Evolutionary conservation across 2,888 invertebrate species (phyloP).

Genomic region (Muscina levida): DNA sequence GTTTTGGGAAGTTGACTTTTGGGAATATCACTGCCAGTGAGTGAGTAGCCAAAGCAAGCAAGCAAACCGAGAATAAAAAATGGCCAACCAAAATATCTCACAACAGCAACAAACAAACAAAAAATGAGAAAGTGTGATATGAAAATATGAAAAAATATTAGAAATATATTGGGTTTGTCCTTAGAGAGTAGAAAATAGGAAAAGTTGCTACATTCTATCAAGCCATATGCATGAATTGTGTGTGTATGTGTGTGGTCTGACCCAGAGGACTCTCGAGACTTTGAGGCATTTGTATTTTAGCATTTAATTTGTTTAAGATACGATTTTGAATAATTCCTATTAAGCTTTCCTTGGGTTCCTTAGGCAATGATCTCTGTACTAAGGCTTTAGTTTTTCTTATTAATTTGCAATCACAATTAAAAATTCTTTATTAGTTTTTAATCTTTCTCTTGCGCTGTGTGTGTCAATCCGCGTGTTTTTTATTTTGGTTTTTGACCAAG

Average conservation of each 20-base stretch:
- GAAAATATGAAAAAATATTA: constrained; percentile 51
- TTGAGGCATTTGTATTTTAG: constrained; percentile 35
- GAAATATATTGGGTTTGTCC: constrained; percentile 51
- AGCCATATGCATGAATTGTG: neutral
- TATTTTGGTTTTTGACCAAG: neutral
- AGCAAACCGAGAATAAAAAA: neutral
- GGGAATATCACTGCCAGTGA: constrained; percentile 49
- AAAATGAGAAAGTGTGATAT: constrained; percentile 1
- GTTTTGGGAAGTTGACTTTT: constrained; percentile 57
- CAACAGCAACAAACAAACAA: constrained; percentile 32
- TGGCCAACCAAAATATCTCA: constrained; percentile 26
- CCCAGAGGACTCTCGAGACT: constrained; percentile 46
- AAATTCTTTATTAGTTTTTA: constrained; percentile 52
- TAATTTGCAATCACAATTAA: constrained; percentile 52
- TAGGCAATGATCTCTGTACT: neutral
- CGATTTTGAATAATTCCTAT: neutral
- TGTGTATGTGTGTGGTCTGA: constrained; percentile 14
- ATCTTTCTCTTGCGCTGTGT: constrained; percentile 24
- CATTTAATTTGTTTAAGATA: constrained; percentile 34
- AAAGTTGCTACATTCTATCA: neutral
- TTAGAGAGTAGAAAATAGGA: constrained; percentile 39
- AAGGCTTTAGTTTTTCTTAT: constrained; percentile 37
- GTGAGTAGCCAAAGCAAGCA: neutral
- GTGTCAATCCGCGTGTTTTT: neutral
- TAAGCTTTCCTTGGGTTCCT: too few species aligned